Conservation (phyloP, 2,888 invertebrate genomes). For the Augiades crinisus region DNA sequence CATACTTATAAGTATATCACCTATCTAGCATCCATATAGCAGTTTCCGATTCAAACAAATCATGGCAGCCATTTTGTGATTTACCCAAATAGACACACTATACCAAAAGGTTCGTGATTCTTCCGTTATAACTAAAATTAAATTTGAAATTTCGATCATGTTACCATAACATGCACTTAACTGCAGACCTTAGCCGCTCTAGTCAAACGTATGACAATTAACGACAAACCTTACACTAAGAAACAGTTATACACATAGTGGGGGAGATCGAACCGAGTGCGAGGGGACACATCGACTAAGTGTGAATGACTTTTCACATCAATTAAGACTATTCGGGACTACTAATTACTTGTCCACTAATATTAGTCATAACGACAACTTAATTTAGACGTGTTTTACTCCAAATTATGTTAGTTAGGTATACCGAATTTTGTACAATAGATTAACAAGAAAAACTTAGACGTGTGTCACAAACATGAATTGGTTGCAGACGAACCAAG, state of each 20-base stretch:
- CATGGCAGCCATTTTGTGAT: too few species aligned
- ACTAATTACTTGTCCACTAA: slow-evolving; percentile 53
- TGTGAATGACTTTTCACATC: slow-evolving; percentile 60
- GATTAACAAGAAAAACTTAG: slow-evolving; percentile 34
- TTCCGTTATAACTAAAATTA: not conserved
- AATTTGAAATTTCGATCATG: slow-evolving; percentile 2
- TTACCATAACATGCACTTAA: not conserved
- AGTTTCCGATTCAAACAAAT: too few species aligned
- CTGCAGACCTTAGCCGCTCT: slow-evolving; percentile 9
- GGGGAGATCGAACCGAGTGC: slow-evolving; percentile 64
- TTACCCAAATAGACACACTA: too few species aligned
- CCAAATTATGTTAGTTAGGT: slow-evolving; percentile 45
- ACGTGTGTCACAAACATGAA: slow-evolving; percentile 35
- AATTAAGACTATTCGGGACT: slow-evolving; percentile 67
- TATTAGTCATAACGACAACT: slow-evolving; percentile 66
- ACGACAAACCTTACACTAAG: slow-evolving; percentile 11
- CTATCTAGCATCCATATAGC: too few species aligned
- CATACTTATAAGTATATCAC: too few species aligned
- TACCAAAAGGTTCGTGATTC: slow-evolving; percentile 5
- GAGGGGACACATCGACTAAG: slow-evolving; percentile 64
- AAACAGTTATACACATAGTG: slow-evolving; percentile 40
- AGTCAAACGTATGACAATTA: slow-evolving; percentile 16
- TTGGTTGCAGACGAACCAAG: slow-evolving; percentile 39
- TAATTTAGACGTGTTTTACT: slow-evolving; percentile 61
- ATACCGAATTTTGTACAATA: slow-evolving; percentile 54